These are phyloP conservation scores for Drosophila mauritiana DNA, from an alignment of 1,140 invertebrate genomes.

Conservation along the genomic window DNA sequence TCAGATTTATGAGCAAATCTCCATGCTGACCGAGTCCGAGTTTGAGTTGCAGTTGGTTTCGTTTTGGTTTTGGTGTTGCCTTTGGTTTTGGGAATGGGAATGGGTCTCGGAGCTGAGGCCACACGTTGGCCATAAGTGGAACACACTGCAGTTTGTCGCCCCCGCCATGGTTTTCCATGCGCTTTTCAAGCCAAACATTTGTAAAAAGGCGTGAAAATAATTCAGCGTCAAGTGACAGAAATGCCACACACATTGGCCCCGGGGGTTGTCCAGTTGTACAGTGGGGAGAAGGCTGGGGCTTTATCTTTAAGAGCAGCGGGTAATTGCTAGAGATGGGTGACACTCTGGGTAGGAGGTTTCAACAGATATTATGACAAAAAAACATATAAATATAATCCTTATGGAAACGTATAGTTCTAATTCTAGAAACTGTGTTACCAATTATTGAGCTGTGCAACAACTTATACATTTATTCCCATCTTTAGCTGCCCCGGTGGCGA, in stretches of 20 bases:
- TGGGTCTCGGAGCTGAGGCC: conserved; percentile 57
- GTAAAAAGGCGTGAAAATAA: conserved; percentile 83
- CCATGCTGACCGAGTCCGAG: conserved; percentile 71
- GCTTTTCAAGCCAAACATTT: conserved; percentile 78
- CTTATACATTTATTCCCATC: conserved; percentile 37
- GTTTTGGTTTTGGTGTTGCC: conserved; percentile 12
- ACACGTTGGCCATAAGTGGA: conserved; percentile 73
- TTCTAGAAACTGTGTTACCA: no score
- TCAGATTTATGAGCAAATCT: conserved; percentile 83
- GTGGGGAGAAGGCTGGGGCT: neutral
- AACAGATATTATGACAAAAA: no score
- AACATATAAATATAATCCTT: no score
- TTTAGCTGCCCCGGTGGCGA: conserved; percentile 40
- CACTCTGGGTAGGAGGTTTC: neutral
- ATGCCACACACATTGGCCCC: conserved; percentile 73
- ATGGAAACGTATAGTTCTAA: neutral
- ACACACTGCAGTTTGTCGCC: conserved; percentile 68
- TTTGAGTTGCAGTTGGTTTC: conserved; percentile 17
- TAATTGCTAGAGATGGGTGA: conserved; percentile 42
- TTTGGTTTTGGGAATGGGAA: conserved; percentile 30
- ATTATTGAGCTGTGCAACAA: neutral
- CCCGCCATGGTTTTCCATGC: conserved; percentile 64
- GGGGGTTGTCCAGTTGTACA: conserved; percentile 21
- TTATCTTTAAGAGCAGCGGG: neutral
- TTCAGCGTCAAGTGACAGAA: conserved; percentile 83